Evolutionary conservation across 2,113 vertebrate genomes (phyloP), one percentile per base, ranked within the genome.

Genomic region (Strix uralensis): DNA sequence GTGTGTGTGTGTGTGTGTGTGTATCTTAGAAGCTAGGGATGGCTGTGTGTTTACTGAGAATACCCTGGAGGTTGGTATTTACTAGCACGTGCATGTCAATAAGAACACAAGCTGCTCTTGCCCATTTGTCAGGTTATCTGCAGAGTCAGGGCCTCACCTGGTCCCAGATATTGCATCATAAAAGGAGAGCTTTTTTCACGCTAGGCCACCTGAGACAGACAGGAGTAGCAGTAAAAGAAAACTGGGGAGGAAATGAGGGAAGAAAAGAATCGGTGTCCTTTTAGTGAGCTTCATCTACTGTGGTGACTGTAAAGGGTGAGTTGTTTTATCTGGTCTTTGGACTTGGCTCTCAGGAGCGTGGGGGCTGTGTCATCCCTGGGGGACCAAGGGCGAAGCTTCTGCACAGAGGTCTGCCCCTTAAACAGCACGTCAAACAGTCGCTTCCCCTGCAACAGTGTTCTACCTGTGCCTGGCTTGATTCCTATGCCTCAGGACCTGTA

Each of bases 121-220:
- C 91, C 96, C 29, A 1, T 86, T 97, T 66, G 67, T 80, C 93
- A 52, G 58, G 94, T 86, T 96, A 87, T 73, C 95, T 96, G 94
- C 90, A 84, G 92, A 66, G 90, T 47, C 72, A 12, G 15, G 92
- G 95, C 79, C 93, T 97, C 97, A 95, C 96, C 96, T 95, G 91
- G 57, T 69, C 94, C 91, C 54, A 21, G 65, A 18, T 29, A 22
- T 74, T 97, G 96, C 97, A 89, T 98, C 98, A 96, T 51, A 40
- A 91, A 75, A 59, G 63, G 36, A 81, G 88, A 88, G 73, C 69
- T 97, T 96, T 88, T 93, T 93, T 93, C 91, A 89, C 1, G 0
- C 57, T 34, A 23, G 79, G 82, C 88, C 90, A n/a, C 71, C n/a
- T 57, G 93, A 90, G 96, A 90, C 84, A 67, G 58, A 20, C 20